Base-by-base conservation (phyloP, 1,140 invertebrate genomes). In the Triops longicaudatus region DNA sequence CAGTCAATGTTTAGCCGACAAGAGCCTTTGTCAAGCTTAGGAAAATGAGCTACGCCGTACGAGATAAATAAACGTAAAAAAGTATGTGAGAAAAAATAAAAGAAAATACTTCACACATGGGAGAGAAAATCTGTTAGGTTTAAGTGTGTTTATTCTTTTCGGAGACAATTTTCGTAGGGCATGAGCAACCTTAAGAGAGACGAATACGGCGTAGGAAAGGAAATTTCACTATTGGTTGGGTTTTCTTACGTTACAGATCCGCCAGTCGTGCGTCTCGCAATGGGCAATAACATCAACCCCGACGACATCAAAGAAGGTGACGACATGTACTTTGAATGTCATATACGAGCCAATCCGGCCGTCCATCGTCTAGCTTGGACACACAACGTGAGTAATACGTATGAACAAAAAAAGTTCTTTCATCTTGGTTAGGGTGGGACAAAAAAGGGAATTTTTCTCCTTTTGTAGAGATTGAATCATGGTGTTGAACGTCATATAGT, bases 261-360 rank as follows among this genome's bases (percentile, higher is more conserved):
- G 42, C 94, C 94, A 17, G 89, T 92, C 82, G 91, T 96, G 28
- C 88, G 90, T 72, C 84, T 97, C 75, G 87, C 90, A 79, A 85
- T 96, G 78, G 94, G 94, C 78, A 93, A 90, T 81, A 95, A 92
- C 11, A 85, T 96, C 78, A 91, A 93, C 80, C 90, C 93, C 22
- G 89, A 92, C 79, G 92, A 94, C 85, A 95, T 95, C 85, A 94
- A 93, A 85, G 93, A 95, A 86, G 93, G 93, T 42, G 94, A 95
- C 81, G 94, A 96, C 84, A 93, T 96, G 72, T 96, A 95, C 85
- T 95, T 96, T 84, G 93, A 96, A 85, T 96, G 94, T 85, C 91
- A 93, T 86, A 93, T 96, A 78, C 88, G 89, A 81, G 92, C 94
- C 76, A 95, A 95, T 87, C 94, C 94, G 26, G 89, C 90, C 78